Percentiles rank a stretch among this genome's conserved stretches.
phyloP scores from a whole-genome alignment of 2,113 vertebrate species.

The Girardinichthys multiradiatus region DNA sequence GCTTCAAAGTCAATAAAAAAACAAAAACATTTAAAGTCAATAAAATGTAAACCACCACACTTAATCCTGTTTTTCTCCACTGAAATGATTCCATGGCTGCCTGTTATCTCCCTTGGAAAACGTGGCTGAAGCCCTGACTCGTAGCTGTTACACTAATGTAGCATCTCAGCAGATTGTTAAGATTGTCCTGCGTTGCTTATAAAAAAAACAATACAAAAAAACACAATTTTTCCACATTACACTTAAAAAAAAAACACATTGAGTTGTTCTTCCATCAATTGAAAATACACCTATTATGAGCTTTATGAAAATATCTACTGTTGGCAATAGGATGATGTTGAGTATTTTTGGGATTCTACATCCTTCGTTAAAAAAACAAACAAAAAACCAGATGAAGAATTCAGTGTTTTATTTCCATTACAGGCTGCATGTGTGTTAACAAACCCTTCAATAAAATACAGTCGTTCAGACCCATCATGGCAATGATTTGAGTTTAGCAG shows the following conservation, averaged over 20 bases:
- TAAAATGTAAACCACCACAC: too few species aligned
- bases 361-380: not conserved
- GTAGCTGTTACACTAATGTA: not conserved
- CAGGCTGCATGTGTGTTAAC: conserved; percentile 77
- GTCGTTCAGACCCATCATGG: conserved; percentile 76
- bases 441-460: conserved; percentile 87
- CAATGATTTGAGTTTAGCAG: conserved; percentile 75
- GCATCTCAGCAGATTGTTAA: not conserved
- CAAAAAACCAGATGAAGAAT: conserved; percentile 46
- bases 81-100: not conserved
- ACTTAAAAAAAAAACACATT: not conserved
- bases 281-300: too few species aligned
- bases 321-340: not conserved
- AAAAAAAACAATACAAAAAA: not conserved
- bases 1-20: too few species aligned
- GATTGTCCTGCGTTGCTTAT: not conserved
- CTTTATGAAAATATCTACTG: not conserved
- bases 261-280: too few species aligned
- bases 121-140: not conserved
- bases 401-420: conserved; percentile 75
- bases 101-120: not conserved
- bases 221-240: not conserved
- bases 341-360: not conserved
- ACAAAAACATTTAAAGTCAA: too few species aligned
- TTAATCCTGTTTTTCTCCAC: too few species aligned